Conservation (phyloP, 1,140 invertebrate species). For the Macrostomum lignano region DNA sequence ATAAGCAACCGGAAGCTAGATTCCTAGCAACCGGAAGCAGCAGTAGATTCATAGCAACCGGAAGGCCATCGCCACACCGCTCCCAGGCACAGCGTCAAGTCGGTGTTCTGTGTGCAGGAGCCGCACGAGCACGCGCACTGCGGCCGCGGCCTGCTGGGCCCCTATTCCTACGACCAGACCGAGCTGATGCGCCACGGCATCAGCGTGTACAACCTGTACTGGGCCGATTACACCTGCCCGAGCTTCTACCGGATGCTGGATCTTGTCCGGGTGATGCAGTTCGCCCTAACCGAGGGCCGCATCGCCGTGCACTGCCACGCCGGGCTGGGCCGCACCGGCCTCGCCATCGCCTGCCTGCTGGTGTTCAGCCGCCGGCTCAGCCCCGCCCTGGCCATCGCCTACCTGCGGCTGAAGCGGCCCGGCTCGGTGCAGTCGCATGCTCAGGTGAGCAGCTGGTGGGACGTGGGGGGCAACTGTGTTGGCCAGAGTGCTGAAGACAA, state of each 20-base stretch:
- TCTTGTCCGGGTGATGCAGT: slow-evolving; percentile 59
- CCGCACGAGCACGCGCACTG: slow-evolving; percentile 54
- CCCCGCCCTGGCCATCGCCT: slow-evolving; percentile 44
- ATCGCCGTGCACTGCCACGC: slow-evolving; percentile 65
- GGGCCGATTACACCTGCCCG: too few relatives aligned
- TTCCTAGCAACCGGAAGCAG: too few relatives aligned
- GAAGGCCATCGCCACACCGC: too few relatives aligned
- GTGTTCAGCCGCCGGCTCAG: slow-evolving; percentile 40
- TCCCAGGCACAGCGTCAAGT: slow-evolving; percentile 43
- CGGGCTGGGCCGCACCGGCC: slow-evolving; percentile 48
- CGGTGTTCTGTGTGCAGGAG: slow-evolving; percentile 52
- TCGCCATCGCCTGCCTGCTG: slow-evolving; percentile 47
- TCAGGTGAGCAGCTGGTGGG: too few relatives aligned
- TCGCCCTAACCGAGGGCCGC: slow-evolving; percentile 47
- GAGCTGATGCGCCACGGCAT: slow-evolving; percentile 52
- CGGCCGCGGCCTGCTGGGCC: slow-evolving; percentile 38
- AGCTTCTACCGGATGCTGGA: slow-evolving; percentile 44
- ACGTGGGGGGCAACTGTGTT: too few relatives aligned
- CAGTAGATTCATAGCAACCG: too few relatives aligned
- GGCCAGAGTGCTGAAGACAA: too few relatives aligned
- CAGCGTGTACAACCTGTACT: too few relatives aligned
- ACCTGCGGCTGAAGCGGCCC: slow-evolving; percentile 38
- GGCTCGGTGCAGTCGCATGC: neutral
- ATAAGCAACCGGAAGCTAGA: too few relatives aligned
- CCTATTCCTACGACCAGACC: slow-evolving; percentile 46